These are phyloP conservation scores for Ptilorrhoa leucosticta DNA, from an alignment of 2,113 vertebrate species.

Conservation along the genomic window DNA sequence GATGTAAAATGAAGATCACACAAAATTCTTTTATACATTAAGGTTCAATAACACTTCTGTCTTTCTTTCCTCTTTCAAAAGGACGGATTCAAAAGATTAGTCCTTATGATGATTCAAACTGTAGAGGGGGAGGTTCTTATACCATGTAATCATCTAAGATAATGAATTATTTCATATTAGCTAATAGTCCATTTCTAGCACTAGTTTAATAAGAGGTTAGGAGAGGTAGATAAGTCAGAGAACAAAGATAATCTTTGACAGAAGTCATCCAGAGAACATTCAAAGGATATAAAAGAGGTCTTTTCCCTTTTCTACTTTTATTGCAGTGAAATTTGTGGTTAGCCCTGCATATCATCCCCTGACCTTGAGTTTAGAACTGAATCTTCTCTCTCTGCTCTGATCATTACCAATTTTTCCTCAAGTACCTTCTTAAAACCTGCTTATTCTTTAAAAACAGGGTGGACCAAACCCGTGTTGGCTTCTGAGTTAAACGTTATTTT, in stretches of 20 bases:
- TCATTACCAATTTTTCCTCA: background rate
- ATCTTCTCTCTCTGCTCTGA: background rate
- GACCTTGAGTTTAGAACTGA: background rate
- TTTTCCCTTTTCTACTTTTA: background rate
- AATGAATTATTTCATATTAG: background rate
- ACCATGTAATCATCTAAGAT: background rate
- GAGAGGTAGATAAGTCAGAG: background rate
- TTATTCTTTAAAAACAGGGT: background rate
- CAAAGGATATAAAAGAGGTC: background rate
- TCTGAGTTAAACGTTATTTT: background rate
- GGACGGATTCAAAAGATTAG: background rate
- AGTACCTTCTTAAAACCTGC: background rate
- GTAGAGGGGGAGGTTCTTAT: background rate
- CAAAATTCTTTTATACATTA: background rate
- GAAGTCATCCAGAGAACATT: background rate
- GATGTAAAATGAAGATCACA: background rate
- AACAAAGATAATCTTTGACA: background rate
- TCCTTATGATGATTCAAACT: background rate
- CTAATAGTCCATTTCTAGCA: background rate
- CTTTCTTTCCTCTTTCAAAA: background rate
- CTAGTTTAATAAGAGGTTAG: background rate
- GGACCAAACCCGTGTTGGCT: background rate
- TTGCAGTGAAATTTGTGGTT: background rate
- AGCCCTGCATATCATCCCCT: background rate
- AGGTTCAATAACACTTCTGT: background rate